Conservation (phyloP, 53 echinoderm and acorn worm species). For the Antedon mediterranea region DNA sequence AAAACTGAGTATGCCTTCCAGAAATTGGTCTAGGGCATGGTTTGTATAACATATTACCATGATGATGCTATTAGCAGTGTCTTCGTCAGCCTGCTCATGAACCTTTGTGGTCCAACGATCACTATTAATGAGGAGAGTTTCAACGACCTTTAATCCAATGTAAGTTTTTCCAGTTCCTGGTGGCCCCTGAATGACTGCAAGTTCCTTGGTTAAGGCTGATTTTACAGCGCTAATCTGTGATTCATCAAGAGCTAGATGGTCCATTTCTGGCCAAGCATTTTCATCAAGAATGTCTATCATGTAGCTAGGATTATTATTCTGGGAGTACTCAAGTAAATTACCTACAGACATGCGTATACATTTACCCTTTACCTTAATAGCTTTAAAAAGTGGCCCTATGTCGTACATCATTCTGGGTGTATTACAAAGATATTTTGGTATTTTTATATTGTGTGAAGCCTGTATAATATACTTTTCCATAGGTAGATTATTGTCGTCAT, state of each 20-base stretch:
- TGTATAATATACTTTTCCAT: constrained; percentile 50
- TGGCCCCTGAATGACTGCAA: constrained; percentile 80
- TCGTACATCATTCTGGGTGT: constrained; percentile 18
- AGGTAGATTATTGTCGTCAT: constrained; percentile 26
- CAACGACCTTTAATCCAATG: constrained; percentile 79
- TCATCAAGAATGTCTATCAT: constrained; percentile 8
- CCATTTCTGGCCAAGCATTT: constrained; percentile 30
- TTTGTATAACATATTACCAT: constrained; percentile 73
- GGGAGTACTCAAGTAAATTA: not conserved
- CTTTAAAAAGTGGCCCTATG: constrained; percentile 11
- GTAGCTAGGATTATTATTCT: not conserved
- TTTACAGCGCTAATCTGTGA: constrained; percentile 68
- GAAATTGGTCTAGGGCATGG: constrained; percentile 86
- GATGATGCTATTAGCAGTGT: constrained; percentile 6
- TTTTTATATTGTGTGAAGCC: constrained; percentile 16
- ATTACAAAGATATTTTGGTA: constrained; percentile 36
- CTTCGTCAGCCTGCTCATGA: not conserved
- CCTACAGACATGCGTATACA: not conserved
- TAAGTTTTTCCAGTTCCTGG: constrained; percentile 93
- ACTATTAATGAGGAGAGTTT: constrained; percentile 53
- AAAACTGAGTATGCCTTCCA: constrained; percentile 48
- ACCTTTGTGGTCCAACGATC: constrained; percentile 16
- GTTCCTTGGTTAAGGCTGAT: constrained; percentile 64
- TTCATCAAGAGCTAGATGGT: constrained; percentile 27
- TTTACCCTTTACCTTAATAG: not conserved